Base-by-base conservation (phyloP, 1,140 invertebrate species). In the Atta colombica region DNA sequence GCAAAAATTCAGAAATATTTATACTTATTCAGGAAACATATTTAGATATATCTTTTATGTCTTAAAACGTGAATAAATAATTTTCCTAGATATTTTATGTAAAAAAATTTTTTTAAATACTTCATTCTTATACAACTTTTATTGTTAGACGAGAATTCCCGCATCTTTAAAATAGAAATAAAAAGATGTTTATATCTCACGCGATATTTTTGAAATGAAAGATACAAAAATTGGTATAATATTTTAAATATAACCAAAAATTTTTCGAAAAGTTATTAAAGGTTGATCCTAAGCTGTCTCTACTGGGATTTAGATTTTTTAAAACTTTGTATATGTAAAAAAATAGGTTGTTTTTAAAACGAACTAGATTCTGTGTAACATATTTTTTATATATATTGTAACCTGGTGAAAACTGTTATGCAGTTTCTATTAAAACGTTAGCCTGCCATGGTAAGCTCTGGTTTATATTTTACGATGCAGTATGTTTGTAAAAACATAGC, bases 351-450 rank as follows among this genome's bases (percentile, higher is more conserved):
- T 55, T 55, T 71, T 51, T 75, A 49, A 21, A 18, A n/a, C 39
- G 5, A 8, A 28, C 63, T 49, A 61, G 61, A 35, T 72, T 74
- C 39, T 21, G 68, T 16, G 68, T 74, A 84, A 61, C 49, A 39
- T 21, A 74, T 82, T 82, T 65, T 63, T 53, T 60, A 66, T 35
- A 77, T 63, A 75, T 49, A 45, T 66, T 85, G 21, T 65, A 51
- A 31, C n/a, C 10, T 53, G 39, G 14, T 53, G 31, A 49, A 51
- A 61, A 72, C 31, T 51, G 78, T 82, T 74, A 74, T 31, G 80
- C 69, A 21, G 45, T 60, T 58, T 84, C 80, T 75, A 72, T 82
- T 84, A 84, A 84, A 84, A 84, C 31, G 39, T 84, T 84, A 75
- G 39, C 55, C 18, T 8, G 18, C n/a, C 14, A 51, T 63, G 55